Evolutionary conservation across 2,113 vertebrate species (phyloP).

Genomic region (Cervus canadensis): DNA sequence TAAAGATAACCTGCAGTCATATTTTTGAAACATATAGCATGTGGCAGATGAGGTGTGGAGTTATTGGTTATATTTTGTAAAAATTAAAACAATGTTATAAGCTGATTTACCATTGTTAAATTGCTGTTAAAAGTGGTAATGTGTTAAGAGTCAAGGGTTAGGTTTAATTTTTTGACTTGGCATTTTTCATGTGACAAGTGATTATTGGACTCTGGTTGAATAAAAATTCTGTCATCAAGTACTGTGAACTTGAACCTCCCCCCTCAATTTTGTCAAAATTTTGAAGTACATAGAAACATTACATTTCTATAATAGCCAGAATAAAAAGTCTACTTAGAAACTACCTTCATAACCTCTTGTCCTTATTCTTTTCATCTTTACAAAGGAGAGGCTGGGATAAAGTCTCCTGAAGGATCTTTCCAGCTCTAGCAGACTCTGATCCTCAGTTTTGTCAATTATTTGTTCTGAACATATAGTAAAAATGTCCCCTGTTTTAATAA

Average conservation of each 20-base stretch:
- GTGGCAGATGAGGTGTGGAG: not conserved
- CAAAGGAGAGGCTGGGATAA: not conserved
- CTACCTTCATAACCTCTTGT: not conserved
- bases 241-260: not conserved
- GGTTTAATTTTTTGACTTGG: not conserved
- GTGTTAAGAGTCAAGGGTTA: not conserved
- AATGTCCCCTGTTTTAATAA: slow-evolving; percentile 25
- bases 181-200: not conserved
- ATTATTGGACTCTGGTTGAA: not conserved
- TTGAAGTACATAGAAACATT: not conserved
- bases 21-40: not conserved
- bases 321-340: not conserved
- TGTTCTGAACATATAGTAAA: not conserved
- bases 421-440: not conserved
- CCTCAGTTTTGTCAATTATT: not conserved
- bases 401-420: not conserved
- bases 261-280: not conserved
- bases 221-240: not conserved
- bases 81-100: not conserved
- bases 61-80: not conserved
- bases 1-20: not conserved
- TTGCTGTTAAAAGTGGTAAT: not conserved
- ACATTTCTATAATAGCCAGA: not conserved
- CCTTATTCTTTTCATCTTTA: not conserved
- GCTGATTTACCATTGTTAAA: not conserved